A percentile compares a stretch with the other conserved stretches of the same genome.
Evolutionary conservation across 2,113 vertebrate species (phyloP).

Genomic region (Phodopus roborovskii): DNA sequence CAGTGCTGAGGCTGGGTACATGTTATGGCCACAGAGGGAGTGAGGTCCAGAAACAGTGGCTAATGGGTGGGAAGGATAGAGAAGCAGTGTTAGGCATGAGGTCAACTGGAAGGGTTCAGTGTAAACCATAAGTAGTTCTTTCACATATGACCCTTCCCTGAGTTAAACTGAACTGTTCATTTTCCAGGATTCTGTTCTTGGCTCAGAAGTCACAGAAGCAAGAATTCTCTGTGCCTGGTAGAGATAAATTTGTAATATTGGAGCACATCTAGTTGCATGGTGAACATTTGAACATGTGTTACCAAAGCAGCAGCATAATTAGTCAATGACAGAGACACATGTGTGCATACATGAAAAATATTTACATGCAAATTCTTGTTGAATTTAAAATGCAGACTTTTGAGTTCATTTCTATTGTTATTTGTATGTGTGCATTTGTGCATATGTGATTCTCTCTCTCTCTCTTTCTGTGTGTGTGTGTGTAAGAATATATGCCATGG

Average conservation of each 20-base stretch:
- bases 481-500: neutral
- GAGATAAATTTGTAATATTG: neutral
- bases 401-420: neutral
- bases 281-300: neutral
- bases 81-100: neutral
- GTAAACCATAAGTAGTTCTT: no score
- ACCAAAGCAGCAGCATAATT: neutral
- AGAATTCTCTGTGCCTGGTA: neutral
- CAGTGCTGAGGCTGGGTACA: neutral
- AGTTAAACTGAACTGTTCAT: neutral
- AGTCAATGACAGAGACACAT: neutral
- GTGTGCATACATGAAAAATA: neutral
- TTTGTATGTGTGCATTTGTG: neutral
- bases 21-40: neutral
- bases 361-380: neutral
- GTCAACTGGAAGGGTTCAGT: rapidly evolving
- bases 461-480: neutral
- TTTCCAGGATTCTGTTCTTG: neutral
- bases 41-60: neutral
- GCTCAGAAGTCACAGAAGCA: neutral
- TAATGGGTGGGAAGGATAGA: neutral
- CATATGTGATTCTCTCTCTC: neutral
- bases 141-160: rapidly evolving
- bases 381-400: neutral
- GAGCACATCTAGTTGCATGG: neutral